Conservation (phyloP, 2,797 vertebrate species). For the Pogoniulus pusillus region DNA sequence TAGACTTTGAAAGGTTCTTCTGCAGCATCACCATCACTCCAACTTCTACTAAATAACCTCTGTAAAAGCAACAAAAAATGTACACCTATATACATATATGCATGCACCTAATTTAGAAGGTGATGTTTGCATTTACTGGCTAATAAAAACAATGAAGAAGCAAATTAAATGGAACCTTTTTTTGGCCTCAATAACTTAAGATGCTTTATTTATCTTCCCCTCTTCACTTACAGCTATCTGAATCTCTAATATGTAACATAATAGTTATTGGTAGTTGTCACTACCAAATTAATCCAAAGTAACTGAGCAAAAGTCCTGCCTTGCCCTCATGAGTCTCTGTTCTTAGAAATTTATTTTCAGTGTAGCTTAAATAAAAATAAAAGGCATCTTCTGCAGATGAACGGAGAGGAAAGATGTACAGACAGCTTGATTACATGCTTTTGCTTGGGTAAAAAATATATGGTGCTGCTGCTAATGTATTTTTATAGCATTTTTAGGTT, state of each 20-base stretch:
- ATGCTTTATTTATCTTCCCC: background rate
- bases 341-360: background rate
- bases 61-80: background rate
- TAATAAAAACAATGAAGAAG: background rate
- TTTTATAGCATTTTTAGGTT: background rate
- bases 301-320: rapidly evolving
- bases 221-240: background rate
- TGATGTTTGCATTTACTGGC: background rate
- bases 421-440: background rate
- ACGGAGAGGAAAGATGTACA: background rate
- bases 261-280: background rate
- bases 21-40: background rate
- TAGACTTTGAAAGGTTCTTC: background rate
- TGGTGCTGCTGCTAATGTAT: background rate
- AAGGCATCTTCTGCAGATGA: background rate
- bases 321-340: background rate
- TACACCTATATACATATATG: too few species aligned
- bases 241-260: background rate
- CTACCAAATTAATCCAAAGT: rapidly evolving
- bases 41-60: background rate
- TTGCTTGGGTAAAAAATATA: background rate
- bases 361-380: background rate
- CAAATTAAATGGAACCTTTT: background rate
- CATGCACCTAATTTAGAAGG: too few species aligned
- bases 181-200: background rate